phyloP scores from a whole-genome alignment of 2,113 vertebrate species.

The Lathamus discolor region DNA sequence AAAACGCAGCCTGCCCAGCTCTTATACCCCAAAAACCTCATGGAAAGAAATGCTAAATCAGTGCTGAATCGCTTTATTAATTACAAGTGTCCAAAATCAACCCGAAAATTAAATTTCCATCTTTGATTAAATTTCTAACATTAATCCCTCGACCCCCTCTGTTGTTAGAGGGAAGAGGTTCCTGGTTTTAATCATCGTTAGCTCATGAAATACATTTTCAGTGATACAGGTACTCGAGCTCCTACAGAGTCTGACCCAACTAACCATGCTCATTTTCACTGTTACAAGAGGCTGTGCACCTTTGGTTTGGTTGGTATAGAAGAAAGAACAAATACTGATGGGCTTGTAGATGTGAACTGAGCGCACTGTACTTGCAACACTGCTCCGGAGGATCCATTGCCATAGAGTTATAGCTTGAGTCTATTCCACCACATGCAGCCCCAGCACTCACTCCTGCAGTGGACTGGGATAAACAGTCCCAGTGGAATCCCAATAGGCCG shows the following conservation, averaged over 20 bases:
- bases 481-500: fast-evolving
- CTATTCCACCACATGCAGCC: background rate
- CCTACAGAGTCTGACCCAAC: background rate
- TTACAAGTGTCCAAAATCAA: background rate
- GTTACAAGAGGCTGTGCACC: background rate
- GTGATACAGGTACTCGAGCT: background rate
- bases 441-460: background rate
- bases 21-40: background rate
- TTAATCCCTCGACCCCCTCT: background rate
- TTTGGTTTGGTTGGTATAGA: background rate
- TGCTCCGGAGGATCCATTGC: background rate
- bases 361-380: background rate
- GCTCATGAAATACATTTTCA: background rate
- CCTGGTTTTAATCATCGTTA: background rate
- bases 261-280: background rate
- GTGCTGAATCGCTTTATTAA: background rate
- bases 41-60: background rate
- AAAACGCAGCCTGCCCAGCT: background rate
- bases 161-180: background rate
- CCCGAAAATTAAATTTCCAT: background rate
- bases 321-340: background rate
- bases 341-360: background rate
- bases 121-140: background rate
- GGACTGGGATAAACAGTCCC: background rate
- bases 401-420: background rate